These are phyloP conservation scores for Hippoglossus stenolepis DNA, from an alignment of 2,113 vertebrate species.

Conservation along the genomic window DNA sequence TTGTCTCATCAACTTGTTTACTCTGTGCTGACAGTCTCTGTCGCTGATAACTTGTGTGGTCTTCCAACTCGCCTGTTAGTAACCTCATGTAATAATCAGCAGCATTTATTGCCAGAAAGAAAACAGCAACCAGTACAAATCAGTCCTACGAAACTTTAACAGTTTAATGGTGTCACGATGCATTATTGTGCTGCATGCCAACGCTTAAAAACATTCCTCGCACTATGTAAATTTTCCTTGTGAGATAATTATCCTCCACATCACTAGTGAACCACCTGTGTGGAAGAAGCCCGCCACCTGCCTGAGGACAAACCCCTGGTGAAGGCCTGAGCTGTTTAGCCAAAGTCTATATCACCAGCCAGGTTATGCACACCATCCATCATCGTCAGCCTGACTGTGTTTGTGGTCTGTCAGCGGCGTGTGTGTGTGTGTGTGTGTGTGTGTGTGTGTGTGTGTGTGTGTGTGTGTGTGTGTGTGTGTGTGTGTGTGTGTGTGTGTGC, in stretches of 20 bases:
- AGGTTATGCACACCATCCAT: conserved; percentile 80
- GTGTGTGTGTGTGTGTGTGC: conserved; percentile 56
- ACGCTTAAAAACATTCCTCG: conserved; percentile 1
- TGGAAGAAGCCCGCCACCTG: conserved; percentile 69
- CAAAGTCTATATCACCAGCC: conserved; percentile 77
- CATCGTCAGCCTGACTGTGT: conserved; percentile 76
- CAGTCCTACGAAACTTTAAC: not conserved
- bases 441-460: conserved; percentile 57
- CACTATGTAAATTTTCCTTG: conserved; percentile 18
- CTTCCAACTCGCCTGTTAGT: conserved; percentile 41
- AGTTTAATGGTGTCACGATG: not conserved
- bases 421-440: conserved; percentile 59
- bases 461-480: conserved; percentile 59
- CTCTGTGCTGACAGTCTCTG: conserved; percentile 17
- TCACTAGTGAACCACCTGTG: conserved; percentile 71
- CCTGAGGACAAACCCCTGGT: conserved; percentile 71
- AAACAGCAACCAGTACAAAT: conserved; percentile 23
- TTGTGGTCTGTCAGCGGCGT: conserved; percentile 79
- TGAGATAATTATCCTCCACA: conserved; percentile 62
- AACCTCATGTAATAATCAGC: conserved; percentile 44
- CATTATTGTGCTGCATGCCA: not conserved
- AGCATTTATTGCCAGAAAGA: conserved; percentile 25
- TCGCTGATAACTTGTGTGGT: conserved; percentile 22
- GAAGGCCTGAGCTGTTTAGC: conserved; percentile 76
- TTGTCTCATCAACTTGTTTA: conserved; percentile 58